phyloP scores from a whole-genome alignment of 2,797 vertebrate genomes.

The Remorina albescens region DNA sequence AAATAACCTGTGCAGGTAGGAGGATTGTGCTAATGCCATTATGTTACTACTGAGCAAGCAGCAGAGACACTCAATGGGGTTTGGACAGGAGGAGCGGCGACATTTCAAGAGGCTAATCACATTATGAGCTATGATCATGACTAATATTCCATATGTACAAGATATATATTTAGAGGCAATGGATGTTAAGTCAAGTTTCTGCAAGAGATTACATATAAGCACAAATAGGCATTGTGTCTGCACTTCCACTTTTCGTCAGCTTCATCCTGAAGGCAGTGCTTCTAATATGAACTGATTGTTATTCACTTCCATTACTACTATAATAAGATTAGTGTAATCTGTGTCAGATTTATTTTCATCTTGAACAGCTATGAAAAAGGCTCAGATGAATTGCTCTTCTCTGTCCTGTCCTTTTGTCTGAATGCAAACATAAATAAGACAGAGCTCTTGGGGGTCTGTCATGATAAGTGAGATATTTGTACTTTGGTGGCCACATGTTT shows the following conservation, averaged over 20 bases:
- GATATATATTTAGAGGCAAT: constrained; percentile 12
- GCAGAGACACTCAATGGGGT: constrained; percentile 36
- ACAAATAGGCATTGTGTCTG: background rate
- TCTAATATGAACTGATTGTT: constrained; percentile 16
- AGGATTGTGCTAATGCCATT: constrained; percentile 83
- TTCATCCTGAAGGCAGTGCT: constrained; percentile 2
- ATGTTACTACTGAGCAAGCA: constrained; percentile 75
- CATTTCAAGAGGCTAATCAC: constrained; percentile 51
- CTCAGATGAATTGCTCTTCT: constrained; percentile 8
- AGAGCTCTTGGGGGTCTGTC: background rate
- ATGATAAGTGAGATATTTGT: background rate
- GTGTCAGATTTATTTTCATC: constrained; percentile 18
- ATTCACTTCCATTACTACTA: constrained; percentile 35
- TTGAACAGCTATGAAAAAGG: constrained; percentile 13
- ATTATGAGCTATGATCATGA: constrained; percentile 61
- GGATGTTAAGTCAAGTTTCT: background rate
- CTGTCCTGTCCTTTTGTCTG: background rate
- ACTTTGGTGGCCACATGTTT: background rate
- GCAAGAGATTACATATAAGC: constrained; percentile 9
- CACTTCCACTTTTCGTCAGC: background rate
- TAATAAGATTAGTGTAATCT: constrained; percentile 69
- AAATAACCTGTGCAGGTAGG: constrained; percentile 75
- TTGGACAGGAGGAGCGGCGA: constrained; percentile 37
- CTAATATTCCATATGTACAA: constrained; percentile 34
- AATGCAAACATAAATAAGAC: background rate